A percentile compares a stretch with the other conserved stretches of the same genome.
These are phyloP conservation scores for Lepus europaeus DNA, from an alignment of 2,113 vertebrate genomes.

Conservation along the genomic window DNA sequence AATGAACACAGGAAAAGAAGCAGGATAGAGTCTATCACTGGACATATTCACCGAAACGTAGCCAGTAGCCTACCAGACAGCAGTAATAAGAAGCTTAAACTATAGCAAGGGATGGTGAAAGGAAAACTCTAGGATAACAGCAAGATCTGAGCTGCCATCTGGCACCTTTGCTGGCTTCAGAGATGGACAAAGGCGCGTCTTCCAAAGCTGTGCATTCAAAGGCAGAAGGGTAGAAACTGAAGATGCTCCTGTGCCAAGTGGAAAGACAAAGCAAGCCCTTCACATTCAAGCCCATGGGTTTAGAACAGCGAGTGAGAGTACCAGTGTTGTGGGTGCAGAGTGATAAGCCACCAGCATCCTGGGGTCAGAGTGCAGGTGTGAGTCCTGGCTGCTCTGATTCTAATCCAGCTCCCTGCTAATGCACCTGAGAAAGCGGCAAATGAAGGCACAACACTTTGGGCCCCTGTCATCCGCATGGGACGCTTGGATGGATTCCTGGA, in stretches of 20 bases:
- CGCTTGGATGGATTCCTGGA: no score
- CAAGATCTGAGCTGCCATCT: background rate
- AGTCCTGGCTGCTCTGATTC: no score
- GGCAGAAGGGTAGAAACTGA: background rate
- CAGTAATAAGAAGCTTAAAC: conserved; percentile 30
- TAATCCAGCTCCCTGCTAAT: no score
- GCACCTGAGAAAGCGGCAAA: no score
- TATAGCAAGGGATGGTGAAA: background rate
- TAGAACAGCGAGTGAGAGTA: background rate
- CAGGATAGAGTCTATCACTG: background rate
- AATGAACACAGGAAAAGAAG: conserved; percentile 26
- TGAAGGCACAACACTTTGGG: no score
- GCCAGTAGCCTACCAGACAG: background rate
- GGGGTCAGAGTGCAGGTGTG: no score
- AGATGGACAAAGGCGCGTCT: background rate
- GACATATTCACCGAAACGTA: background rate
- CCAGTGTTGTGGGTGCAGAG: no score
- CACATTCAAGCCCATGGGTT: background rate
- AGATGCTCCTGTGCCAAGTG: background rate
- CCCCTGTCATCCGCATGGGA: no score
- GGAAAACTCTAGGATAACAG: background rate
- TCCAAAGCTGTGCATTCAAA: background rate
- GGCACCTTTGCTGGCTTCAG: background rate
- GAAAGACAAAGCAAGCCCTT: background rate
- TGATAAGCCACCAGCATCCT: no score